Evolutionary conservation across 2,888 invertebrate genomes (phyloP), one percentile per base, ranked within the genome.

Genomic region (Tetranychus piercei): DNA sequence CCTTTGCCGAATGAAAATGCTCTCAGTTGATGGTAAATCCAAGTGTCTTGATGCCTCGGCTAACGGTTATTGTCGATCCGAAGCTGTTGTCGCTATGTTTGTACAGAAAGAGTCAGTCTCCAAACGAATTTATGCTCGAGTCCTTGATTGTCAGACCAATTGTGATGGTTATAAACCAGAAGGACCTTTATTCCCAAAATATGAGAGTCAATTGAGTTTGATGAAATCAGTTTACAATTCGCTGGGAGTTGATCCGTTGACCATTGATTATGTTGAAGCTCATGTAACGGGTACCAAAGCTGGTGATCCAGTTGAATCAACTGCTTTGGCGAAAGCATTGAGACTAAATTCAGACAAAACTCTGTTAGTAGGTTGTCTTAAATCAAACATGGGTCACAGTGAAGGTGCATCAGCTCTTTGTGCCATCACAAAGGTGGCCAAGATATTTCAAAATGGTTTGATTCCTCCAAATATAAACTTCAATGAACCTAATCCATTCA

Each of bases 141-240:
- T 95, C 77, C 85, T 96, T 76, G 91, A 92, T 81, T 89, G 91
- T 64, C 91, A 90, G 83, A 89, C 88, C 73, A 97, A 97, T 84
- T 91, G 91, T 2, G 97, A 97, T 83, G 97, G 97, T 67, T 84
- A 86, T 84, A 96, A 96, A 84, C 89, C 88, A 79, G 89, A 91
- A 83, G 95, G 94, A 74, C 90, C 92, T 80, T 92, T 92, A 1
- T 92, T 86, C 82, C 93, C 93, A 1, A 86, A 88, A 73, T 92
- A 91, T 34, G 84, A 83, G 72, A 88, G 90, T 88, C 92, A 93
- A 83, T 88, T 89, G 80, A 77, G 75, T n/a, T 80, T 84, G 9
- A 75, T 75, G 72, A 71, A 22, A 44, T 73, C n/a, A 22, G 43
- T 65, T 8, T 72, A 72, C 44, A n/a, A 9, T 3, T 74, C 75